Evolutionary conservation across 1,140 invertebrate species (phyloP), one percentile per base, ranked within the genome.

Genomic region (Cydia strobilella): DNA sequence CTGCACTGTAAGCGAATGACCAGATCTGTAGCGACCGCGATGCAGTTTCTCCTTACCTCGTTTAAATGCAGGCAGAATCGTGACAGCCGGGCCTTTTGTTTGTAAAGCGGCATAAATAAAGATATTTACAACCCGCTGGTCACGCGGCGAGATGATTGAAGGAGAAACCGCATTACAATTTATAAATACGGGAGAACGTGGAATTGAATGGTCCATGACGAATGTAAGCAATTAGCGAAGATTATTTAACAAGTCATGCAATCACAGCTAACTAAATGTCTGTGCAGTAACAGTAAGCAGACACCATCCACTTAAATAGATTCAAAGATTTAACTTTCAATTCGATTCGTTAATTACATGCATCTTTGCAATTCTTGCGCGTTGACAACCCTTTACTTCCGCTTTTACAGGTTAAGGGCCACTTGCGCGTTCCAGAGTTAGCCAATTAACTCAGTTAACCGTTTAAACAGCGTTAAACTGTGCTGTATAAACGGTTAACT

Each of bases 101-200:
- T 83, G 79, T 80, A 84, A 86, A 88, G 73, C 76, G 77, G 76
- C 79, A 80, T 83, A 81, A 84, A 82, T 86, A 80, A 77, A 39
- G 45, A 18, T 75, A 75, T 66, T 66, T 35, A 66, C 63, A 66
- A 66, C 12, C 27, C 27, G 10, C 63, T 54, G n/a, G 51, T 54
- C 63, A 31, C 63, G 63, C 63, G 63, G 27, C 27, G 35, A 39
- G 35, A 39, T 78, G 82, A 79, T 79, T 72, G 75, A 84, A 84
- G 82, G 84, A 86, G 81, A 81, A 85, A 85, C 80, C 77, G 76
- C 76, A 80, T 74, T 77, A 78, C 73, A 79, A 80, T 78, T 75
- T 73, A 75, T 75, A 18, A 65, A 39, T 45, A 63, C 42, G 15
- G 63, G 76, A 23, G 76, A 35, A 74, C 62, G 39, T 75, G 69